These are phyloP conservation scores for Lymantria monacha DNA, from an alignment of 2,888 invertebrate genomes.

Conservation along the genomic window DNA sequence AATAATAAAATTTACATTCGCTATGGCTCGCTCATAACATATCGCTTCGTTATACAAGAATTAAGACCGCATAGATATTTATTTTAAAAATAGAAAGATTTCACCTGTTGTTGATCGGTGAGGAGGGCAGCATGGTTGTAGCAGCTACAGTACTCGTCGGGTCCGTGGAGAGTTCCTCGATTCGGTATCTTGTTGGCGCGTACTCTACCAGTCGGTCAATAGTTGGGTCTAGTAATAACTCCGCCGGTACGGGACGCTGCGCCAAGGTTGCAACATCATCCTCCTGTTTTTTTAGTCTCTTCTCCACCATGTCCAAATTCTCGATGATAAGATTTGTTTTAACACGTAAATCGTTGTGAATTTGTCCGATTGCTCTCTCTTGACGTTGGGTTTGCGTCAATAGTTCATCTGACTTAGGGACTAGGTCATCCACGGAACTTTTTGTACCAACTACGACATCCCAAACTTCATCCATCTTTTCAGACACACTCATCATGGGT, in stretches of 20 bases:
- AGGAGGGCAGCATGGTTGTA: conserved; percentile 53
- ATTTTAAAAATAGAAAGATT: conserved; percentile 49
- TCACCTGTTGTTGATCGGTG: conserved; percentile 68
- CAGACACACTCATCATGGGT: conserved; percentile 92
- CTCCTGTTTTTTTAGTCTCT: conserved; percentile 91
- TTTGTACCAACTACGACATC: conserved; percentile 94
- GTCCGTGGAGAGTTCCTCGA: conserved; percentile 65
- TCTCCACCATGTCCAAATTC: conserved; percentile 93
- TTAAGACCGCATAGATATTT: conserved; percentile 38
- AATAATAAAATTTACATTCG: conserved; percentile 13
- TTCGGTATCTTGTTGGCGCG: conserved; percentile 86
- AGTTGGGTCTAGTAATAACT: conserved; percentile 87
- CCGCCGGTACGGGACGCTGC: conserved; percentile 88
- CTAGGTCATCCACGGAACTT: conserved; percentile 91
- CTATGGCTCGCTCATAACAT: conserved; percentile 25
- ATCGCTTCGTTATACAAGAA: conserved; percentile 14
- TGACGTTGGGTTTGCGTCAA: conserved; percentile 93
- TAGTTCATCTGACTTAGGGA: conserved; percentile 93
- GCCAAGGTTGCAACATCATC: conserved; percentile 90
- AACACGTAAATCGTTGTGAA: conserved; percentile 89
- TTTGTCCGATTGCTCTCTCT: conserved; percentile 92
- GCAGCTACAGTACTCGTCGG: conserved; percentile 62
- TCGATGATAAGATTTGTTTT: conserved; percentile 94
- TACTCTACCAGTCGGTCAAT: conserved; percentile 91
- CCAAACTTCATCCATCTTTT: conserved; percentile 96